Evolutionary conservation across 2,888 invertebrate genomes (phyloP).

Genomic region (Melitaea athalia): DNA sequence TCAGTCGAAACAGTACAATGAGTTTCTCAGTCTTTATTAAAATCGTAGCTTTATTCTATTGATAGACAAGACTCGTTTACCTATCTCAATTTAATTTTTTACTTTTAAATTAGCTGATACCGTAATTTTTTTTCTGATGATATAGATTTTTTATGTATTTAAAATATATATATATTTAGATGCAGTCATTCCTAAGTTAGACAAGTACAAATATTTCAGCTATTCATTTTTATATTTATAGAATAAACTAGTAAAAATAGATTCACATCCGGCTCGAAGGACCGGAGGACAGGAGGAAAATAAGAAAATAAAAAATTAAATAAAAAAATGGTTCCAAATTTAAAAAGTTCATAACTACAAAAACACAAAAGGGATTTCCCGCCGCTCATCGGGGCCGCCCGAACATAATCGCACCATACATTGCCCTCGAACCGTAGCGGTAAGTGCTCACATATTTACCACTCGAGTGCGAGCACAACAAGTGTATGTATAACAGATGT

Average conservation of each 20-base stretch:
- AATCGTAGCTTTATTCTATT: too few relatives aligned
- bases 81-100: too few relatives aligned
- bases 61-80: too few relatives aligned
- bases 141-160: too few relatives aligned
- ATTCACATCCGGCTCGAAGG: neutral
- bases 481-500: constrained; percentile 39
- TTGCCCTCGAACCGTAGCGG: constrained; percentile 7
- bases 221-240: too few relatives aligned
- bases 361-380: neutral
- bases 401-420: constrained; percentile 4
- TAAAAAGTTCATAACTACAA: neutral
- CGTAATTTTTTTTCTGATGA: too few relatives aligned
- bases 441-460: constrained; percentile 28
- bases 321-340: neutral
- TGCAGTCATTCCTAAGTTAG: too few relatives aligned
- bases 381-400: neutral
- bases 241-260: neutral
- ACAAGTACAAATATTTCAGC: too few relatives aligned
- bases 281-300: neutral
- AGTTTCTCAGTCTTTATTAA: too few relatives aligned
- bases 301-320: neutral
- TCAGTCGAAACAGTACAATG: too few relatives aligned
- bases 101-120: too few relatives aligned
- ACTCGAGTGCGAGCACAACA: constrained; percentile 39
- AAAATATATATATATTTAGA: too few relatives aligned